Conservation (phyloP, 2,888 invertebrate genomes). For the Neocrepidodera transversa region DNA sequence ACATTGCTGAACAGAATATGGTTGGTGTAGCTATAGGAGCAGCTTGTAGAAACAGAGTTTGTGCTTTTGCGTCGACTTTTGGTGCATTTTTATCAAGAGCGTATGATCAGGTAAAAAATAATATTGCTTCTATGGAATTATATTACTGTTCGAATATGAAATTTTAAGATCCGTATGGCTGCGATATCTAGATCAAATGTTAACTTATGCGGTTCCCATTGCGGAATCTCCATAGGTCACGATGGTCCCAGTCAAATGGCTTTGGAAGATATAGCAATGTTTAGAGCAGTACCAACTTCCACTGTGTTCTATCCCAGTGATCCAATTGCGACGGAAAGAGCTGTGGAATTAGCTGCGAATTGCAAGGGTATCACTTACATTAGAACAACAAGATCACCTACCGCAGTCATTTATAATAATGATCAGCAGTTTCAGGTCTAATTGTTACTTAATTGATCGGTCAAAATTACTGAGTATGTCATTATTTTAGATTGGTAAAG, state of each 20-base stretch:
- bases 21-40: constrained; percentile 95
- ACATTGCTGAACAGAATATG: constrained; percentile 98
- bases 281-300: constrained; percentile 85
- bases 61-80: constrained; percentile 96
- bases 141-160: no score
- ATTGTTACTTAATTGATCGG: no score
- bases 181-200: constrained; percentile 97
- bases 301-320: constrained; percentile 85
- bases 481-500: constrained; percentile 67
- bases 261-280: constrained; percentile 94
- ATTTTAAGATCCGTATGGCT: constrained; percentile 89
- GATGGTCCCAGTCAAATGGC: constrained; percentile 99
- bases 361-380: constrained; percentile 90
- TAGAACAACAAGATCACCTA: constrained; percentile 91
- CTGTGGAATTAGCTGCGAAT: constrained; percentile 94
- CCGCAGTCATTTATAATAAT: constrained; percentile 83
- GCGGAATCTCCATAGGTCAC: constrained; percentile 97
- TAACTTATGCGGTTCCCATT: constrained; percentile 95
- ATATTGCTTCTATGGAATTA: no score
- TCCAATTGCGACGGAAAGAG: constrained; percentile 91
- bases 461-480: no score
- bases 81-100: constrained; percentile 96
- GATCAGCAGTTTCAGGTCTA: constrained; percentile 77
- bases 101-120: constrained; percentile 87
- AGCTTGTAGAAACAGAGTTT: constrained; percentile 87